Percentiles rank a stretch among this genome's conserved stretches.
Conservation (phyloP, 1,140 invertebrate species). For the Arctopsyche grandis region DNA sequence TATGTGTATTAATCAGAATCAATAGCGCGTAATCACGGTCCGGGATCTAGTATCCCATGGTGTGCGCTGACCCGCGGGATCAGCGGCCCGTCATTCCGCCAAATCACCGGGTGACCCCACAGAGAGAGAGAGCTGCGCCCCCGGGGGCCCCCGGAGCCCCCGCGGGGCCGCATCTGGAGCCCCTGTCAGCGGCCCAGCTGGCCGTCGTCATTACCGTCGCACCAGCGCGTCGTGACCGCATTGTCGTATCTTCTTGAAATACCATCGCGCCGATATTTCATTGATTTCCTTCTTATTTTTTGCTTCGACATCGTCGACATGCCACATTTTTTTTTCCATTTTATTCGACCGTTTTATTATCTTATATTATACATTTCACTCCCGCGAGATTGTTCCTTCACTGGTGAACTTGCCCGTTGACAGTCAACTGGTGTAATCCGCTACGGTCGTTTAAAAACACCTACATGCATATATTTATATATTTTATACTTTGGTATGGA, state of each 20-base stretch:
- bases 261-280: slow-evolving; percentile 24
- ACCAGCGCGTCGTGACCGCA: slow-evolving; percentile 36
- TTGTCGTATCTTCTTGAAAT: slow-evolving; percentile 28
- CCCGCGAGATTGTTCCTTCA: no score
- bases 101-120: slow-evolving; percentile 42
- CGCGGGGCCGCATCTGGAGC: slow-evolving; percentile 34
- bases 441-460: no score
- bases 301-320: not conserved
- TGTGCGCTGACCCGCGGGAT: slow-evolving; percentile 33
- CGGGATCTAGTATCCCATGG: slow-evolving; percentile 36
- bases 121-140: slow-evolving; percentile 16
- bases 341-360: no score
- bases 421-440: no score
- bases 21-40: slow-evolving; percentile 40
- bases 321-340: no score
- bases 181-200: slow-evolving; percentile 39
- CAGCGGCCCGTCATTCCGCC: slow-evolving; percentile 37
- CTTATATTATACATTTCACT: no score
- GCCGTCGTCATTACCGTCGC: slow-evolving; percentile 38
- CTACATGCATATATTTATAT: no score
- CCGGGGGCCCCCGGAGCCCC: slow-evolving; percentile 18
- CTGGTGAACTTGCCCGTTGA: no score
- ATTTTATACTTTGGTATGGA: no score
- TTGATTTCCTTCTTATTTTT: slow-evolving; percentile 11
- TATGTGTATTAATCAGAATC: slow-evolving; percentile 34